Evolutionary conservation across 1,140 invertebrate species (phyloP), one percentile per base, ranked within the genome.

Genomic region (Ditylenchus dipsaci): DNA sequence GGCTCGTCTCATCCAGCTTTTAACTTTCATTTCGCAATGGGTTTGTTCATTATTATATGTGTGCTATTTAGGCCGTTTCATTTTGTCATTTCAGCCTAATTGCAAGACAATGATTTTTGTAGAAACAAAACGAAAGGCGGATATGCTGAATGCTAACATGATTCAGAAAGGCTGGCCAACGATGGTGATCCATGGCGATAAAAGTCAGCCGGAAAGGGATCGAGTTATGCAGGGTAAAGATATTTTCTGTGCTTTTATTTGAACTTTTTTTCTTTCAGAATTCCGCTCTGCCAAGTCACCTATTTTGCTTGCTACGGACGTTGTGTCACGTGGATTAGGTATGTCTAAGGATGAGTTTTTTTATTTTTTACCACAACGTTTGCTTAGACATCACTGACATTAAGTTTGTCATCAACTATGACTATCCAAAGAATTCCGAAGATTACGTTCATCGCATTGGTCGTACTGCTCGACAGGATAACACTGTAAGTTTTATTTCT

Each of bases 391-490:
- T 99, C 79, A 92, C 96, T 85, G 95, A 97, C 84, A 94, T 98
- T 71, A 96, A 95, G 86, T 97, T 92, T 88, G 95, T 99, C 64
- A 94, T 99, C 84, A 99, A 98, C 86, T 97, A 91, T 88, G 95
- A 99, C 86, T 98, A 96, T 86, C 95, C 95, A 60, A 92, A 91
- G 83, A 74, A 53, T 15, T 71, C 69, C 3, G 59, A 86, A 85
- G 69, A 71, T 26, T 99, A 99, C 84, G 93, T 99, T 80, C 95
- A 99, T 86, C 89, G 95, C 74, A 98, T 98, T 85, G 95, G 95
- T 27, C 89, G 95, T 76, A 98, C 95, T 67, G 95, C 92, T 59
- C 88, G 95, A 30, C 91, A 89, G 63, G 88, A 91, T 83, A 89
- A 89, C 47, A 67, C 23, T 26, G 69, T 71, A 27, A 53, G 26